Evolutionary conservation across 23 tunicate species (phyloP), one percentile per base, ranked within the genome.

Genomic region (Pegea sp.): DNA sequence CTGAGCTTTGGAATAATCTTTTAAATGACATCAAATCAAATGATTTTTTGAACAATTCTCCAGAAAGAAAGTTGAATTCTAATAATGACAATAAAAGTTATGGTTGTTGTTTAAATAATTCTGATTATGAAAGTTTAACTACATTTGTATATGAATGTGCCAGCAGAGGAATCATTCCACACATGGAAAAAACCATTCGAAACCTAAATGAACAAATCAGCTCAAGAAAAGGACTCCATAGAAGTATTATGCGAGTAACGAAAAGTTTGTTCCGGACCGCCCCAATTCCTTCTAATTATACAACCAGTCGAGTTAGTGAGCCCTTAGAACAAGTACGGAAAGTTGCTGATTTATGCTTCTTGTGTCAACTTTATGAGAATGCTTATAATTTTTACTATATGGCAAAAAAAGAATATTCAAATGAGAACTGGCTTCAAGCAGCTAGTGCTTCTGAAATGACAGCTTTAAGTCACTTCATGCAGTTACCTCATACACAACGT

Each of bases 361-460:
- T 84, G 19, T 74, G 87, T 26, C 95, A 84, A 51, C 69, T 84
- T 76, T 84, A 67, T 43, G 95, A 84, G 3, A 65, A 73, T 44
- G 95, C 95, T 21, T 73, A 67, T 54, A 27, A 62, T 16, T 52
- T 64, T 6, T 73, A 84, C 52, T 74, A 84, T 46, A 33, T 59
- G 16, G 74, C 71, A 22, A 63, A 54, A 33, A 84, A 84, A 63
- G 95, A 84, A 31, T 84, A 67, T 59, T 54, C 81, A 21, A 84
- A 74, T 29, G 95, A 84, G 42, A 71, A 76, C 1, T 84, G 95
- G 95, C 54, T 84, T n/a, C 71, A 73, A 46, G 95, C 84, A 33
- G 95, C 95, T 29, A 77, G 95, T 22, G 95, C 95, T 18, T 73
- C 84, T 2, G 95, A 84, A 58, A 84, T 84, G 95, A 71, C 95